Evolutionary conservation across 2,888 invertebrate species (phyloP), one percentile per base, ranked within the genome.

Genomic region (Thereva nobilitata): DNA sequence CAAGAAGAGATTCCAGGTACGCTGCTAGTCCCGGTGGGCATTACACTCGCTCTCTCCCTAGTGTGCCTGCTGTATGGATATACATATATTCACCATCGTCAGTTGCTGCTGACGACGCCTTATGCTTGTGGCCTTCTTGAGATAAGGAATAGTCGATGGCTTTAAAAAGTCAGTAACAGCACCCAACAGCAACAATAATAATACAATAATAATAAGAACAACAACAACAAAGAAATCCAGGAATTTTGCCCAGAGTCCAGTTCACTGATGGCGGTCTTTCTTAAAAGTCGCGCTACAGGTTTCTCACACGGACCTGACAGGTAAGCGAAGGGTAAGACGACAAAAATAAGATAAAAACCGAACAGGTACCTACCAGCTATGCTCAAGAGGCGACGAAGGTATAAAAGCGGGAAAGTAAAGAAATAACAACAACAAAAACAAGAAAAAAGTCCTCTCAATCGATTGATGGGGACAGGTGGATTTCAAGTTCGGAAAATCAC

Each of bases 391-490:
- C 23, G 23, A 23, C 23, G 23, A 23, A 23, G 23, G 23, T 23
- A 23, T 23, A 23, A 23, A 23, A 23, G 23, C 23, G 23, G 23
- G 23, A 23, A 23, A 23, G 23, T 23, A 23, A 23, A 23, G 23
- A 2, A 23, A 23, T 23, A 23, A 23, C 23, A 23, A 23, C 23
- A 23, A 23, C 44, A 56, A 59, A 59, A 59, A 59, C 47, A 59
- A 49, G 47, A 59, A 40, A 23, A 59, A 59, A 45, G 49, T 47
- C 59, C 49, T 45, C 49, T 59, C 59, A 59, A 59, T 38, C 59
- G 59, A 59, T 59, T 59, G 49, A 59, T 59, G 59, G 59, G 23
- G 59, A 59, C 59, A 59, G 59, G 59, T 59, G 59, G 59, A 59
- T 59, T 59, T 59, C 49, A 45, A 47, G 45, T 49, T 59, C 49